Evolutionary conservation across 1,140 invertebrate species (phyloP).

Genomic region (Cydia fagiglandana): DNA sequence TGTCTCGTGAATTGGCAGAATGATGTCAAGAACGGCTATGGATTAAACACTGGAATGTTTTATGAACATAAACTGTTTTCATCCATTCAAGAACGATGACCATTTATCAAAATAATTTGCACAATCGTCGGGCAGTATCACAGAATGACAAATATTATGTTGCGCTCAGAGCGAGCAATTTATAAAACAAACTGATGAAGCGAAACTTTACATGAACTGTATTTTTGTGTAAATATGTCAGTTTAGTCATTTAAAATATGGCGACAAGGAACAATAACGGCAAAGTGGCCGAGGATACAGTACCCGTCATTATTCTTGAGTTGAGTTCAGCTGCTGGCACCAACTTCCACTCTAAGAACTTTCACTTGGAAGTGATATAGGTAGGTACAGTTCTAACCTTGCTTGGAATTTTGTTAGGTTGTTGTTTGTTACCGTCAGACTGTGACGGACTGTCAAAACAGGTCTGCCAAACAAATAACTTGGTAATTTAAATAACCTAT

Average conservation of each 20-base stretch:
- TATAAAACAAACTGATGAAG: conserved; percentile 27
- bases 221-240: conserved; percentile 20
- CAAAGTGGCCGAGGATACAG: background rate
- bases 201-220: conserved; percentile 30
- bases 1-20: no score
- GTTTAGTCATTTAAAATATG: conserved; percentile 42
- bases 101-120: conserved; percentile 27
- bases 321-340: conserved; percentile 35
- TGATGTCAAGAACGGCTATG: background rate
- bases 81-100: conserved; percentile 11
- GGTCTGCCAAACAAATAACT: conserved; percentile 21
- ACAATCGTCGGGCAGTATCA: background rate
- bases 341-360: conserved; percentile 19
- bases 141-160: conserved; percentile 26
- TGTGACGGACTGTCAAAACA: background rate
- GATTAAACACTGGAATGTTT: background rate
- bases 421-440: no score
- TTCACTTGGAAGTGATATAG: conserved; percentile 11
- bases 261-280: conserved; percentile 37
- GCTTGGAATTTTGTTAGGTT: background rate
- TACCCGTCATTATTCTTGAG: conserved; percentile 37
- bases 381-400: background rate
- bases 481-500: background rate
- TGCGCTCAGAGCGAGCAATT: conserved; percentile 4
- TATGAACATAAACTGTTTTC: conserved; percentile 3